Conservation (phyloP, 23 tunicate species). For the Halocynthia aurantium region DNA sequence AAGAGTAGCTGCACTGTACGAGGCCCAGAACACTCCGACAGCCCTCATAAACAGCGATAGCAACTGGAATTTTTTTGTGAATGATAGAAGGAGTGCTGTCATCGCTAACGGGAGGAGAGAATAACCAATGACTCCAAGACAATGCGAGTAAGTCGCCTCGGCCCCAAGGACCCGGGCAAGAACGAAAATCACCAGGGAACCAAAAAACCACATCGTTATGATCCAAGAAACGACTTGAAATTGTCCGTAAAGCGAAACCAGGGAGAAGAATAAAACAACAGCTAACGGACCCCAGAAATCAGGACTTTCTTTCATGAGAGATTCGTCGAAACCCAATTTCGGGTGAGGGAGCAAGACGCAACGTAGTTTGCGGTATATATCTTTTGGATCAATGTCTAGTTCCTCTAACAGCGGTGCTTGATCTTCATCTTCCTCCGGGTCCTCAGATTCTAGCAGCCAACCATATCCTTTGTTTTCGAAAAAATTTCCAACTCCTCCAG, state of each 20-base stretch:
- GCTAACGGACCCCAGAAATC: conserved; percentile 99
- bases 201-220: conserved; percentile 93
- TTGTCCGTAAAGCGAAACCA: conserved; percentile 95
- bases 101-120: conserved; percentile 86
- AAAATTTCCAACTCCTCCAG: conserved; percentile 11
- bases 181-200: conserved; percentile 78
- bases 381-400: conserved; percentile 89
- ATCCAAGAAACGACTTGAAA: conserved; percentile 97
- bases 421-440: conserved; percentile 36
- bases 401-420: conserved; percentile 90
- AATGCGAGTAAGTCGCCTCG: conserved; percentile 94
- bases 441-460: conserved; percentile 93
- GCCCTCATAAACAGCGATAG: conserved; percentile 46
- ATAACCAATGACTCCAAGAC: conserved; percentile 93
- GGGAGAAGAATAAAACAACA: conserved; percentile 70
- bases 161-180: conserved; percentile 97
- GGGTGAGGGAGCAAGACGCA: conserved; percentile 92
- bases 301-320: conserved; percentile 78
- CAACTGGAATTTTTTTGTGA: conserved; percentile 24
- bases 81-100: conserved; percentile 58
- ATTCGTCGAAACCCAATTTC: conserved; percentile 71
- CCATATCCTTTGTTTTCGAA: conserved; percentile 68
- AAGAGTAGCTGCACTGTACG: conserved; percentile 93
- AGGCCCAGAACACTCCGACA: conserved; percentile 94
- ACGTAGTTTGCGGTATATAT: conserved; percentile 40